Percentiles rank a stretch among this genome's conserved stretches.
phyloP scores from a whole-genome alignment of 2,797 vertebrate genomes.

The Galago senegalensis region DNA sequence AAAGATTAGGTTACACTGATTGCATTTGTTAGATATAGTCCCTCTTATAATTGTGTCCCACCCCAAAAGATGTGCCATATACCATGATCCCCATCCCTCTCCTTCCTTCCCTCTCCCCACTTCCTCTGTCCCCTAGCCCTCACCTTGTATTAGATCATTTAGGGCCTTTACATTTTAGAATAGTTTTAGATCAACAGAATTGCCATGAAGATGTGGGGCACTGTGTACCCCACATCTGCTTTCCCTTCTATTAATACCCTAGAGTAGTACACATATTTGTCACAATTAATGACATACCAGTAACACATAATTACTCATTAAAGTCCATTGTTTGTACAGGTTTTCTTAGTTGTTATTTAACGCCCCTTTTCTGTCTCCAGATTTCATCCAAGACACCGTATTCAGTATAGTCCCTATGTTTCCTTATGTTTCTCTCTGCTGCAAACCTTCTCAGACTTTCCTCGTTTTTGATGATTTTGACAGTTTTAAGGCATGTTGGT shows the following conservation, averaged over 20 bases:
- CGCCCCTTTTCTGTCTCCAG: not conserved
- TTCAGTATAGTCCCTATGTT: not conserved
- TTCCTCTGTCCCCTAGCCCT: too few relatives aligned
- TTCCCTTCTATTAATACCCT: not conserved
- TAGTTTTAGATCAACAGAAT: conserved; percentile 14
- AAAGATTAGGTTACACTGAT: too few relatives aligned
- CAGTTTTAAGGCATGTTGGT: not conserved
- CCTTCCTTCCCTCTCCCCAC: too few relatives aligned
- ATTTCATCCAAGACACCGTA: not conserved
- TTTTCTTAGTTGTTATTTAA: not conserved
- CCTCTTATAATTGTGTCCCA: too few relatives aligned
- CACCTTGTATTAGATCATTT: too few relatives aligned
- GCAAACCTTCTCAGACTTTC: not conserved
- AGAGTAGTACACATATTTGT: not conserved
- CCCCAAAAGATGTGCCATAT: too few relatives aligned
- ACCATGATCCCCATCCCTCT: too few relatives aligned
- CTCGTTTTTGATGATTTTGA: not conserved
- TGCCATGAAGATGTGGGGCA: not conserved
- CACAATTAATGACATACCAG: not conserved
- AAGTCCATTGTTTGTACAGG: not conserved
- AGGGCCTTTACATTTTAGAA: not conserved
- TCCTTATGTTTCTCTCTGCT: not conserved
- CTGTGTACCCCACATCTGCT: not conserved
- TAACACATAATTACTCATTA: not conserved
- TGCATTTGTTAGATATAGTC: too few relatives aligned